A percentile compares a stretch with the other conserved stretches of the same genome.
Conservation (phyloP, 2,888 invertebrate species). For the Fragum sueziense region DNA sequence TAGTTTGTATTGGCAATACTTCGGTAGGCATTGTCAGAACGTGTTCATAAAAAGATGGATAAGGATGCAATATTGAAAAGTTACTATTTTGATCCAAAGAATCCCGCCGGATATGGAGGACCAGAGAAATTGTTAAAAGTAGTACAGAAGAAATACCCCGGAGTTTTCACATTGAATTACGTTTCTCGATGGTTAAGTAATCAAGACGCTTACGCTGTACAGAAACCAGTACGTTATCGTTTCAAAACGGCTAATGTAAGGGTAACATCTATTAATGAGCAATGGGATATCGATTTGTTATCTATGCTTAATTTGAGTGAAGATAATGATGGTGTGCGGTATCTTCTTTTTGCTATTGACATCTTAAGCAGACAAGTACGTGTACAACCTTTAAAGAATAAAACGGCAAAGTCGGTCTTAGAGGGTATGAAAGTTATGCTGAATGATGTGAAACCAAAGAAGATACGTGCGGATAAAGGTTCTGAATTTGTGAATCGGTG, state of each 20-base stretch:
- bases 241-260: slow-evolving; percentile 49
- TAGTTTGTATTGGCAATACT: too few species aligned
- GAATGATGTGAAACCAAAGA: slow-evolving; percentile 24
- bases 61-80: slow-evolving; percentile 31
- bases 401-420: slow-evolving; percentile 29
- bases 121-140: slow-evolving; percentile 40
- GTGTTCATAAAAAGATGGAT: too few species aligned
- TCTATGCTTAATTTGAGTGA: slow-evolving; percentile 31
- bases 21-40: too few species aligned
- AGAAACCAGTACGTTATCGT: slow-evolving; percentile 34
- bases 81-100: slow-evolving; percentile 43
- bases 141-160: slow-evolving; percentile 43
- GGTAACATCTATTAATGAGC: slow-evolving; percentile 38
- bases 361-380: slow-evolving; percentile 47
- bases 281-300: slow-evolving; percentile 46
- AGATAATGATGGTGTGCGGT: slow-evolving; percentile 45
- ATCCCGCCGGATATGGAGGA: slow-evolving; percentile 40
- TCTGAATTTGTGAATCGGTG: slow-evolving; percentile 35
- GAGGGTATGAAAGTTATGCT: slow-evolving; percentile 34
- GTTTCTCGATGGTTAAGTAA: slow-evolving; percentile 44
- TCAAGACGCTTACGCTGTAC: slow-evolving; percentile 47
- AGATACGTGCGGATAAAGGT: slow-evolving; percentile 27
- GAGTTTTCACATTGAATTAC: slow-evolving; percentile 32
- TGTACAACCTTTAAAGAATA: slow-evolving; percentile 43
- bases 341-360: slow-evolving; percentile 46